A percentile compares a stretch with the other conserved stretches of the same genome.
phyloP scores from a whole-genome alignment of 2,113 vertebrate genomes.

The Nansenia antarctica region DNA sequence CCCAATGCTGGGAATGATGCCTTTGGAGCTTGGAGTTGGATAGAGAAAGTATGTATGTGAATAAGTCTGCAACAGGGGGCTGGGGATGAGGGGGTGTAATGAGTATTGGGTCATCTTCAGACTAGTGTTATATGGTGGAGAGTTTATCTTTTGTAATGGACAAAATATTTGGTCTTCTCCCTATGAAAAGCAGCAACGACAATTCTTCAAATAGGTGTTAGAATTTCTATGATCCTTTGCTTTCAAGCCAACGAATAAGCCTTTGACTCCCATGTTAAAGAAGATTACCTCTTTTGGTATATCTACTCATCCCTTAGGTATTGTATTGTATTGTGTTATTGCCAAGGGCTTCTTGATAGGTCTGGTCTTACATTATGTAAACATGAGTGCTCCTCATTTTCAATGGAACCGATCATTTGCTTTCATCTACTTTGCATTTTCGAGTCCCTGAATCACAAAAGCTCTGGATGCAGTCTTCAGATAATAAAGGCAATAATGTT shows the following conservation, averaged over 20 bases:
- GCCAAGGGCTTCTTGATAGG: too few species aligned
- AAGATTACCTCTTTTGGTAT: conserved; percentile 13
- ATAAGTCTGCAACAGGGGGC: neutral
- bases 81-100: too few species aligned
- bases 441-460: neutral
- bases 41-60: neutral
- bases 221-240: conserved; percentile 14
- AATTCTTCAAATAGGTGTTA: neutral
- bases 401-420: neutral
- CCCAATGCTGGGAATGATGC: neutral
- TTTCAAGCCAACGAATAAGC: conserved; percentile 9
- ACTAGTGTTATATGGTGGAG: too few species aligned
- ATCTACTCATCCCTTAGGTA: neutral
- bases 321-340: too few species aligned
- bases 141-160: neutral
- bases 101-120: too few species aligned
- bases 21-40: neutral
- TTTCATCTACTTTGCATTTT: too few species aligned
- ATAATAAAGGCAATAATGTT: neutral
- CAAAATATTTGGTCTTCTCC: neutral
- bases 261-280: conserved; percentile 5
- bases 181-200: neutral
- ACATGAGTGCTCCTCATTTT: neutral
- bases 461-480: neutral
- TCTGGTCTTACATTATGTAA: neutral